Conservation (phyloP, 2,113 vertebrate genomes). For the Phylloscopus trochilus region DNA sequence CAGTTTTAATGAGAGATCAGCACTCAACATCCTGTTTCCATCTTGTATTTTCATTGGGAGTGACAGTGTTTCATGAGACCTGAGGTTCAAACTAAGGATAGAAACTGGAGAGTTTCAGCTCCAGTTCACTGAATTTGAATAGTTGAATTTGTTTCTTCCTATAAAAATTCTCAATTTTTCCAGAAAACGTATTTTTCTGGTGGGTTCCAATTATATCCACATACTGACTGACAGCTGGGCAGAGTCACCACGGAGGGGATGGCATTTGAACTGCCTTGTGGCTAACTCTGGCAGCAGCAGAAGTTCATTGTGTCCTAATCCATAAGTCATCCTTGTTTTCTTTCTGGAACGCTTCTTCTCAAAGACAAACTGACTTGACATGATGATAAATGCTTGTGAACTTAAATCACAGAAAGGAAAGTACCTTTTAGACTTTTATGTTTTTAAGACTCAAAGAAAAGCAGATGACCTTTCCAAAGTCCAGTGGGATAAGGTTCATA, state of each 20-base stretch:
- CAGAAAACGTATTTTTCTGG: background rate
- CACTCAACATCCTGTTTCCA: background rate
- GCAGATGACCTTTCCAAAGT: constrained; percentile 16
- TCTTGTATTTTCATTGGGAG: background rate
- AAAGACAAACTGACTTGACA: background rate
- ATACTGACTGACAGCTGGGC: background rate
- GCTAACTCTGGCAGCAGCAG: background rate
- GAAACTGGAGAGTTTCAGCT: background rate
- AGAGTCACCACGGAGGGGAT: background rate
- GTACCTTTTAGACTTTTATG: background rate
- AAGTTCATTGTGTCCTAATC: constrained; percentile 13
- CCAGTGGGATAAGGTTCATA: background rate
- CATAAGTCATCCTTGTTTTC: background rate
- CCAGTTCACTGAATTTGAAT: background rate
- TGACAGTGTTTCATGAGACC: background rate
- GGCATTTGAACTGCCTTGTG: background rate
- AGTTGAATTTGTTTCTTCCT: background rate
- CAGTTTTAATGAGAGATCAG: background rate
- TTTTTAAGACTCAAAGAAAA: background rate
- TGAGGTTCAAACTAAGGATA: background rate
- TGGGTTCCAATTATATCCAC: background rate
- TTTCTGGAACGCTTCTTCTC: background rate
- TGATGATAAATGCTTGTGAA: background rate
- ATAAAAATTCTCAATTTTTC: background rate
- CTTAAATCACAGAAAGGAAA: constrained; percentile 35